phyloP scores from a whole-genome alignment of 2,888 invertebrate species.

The Synergus itoensis region DNA sequence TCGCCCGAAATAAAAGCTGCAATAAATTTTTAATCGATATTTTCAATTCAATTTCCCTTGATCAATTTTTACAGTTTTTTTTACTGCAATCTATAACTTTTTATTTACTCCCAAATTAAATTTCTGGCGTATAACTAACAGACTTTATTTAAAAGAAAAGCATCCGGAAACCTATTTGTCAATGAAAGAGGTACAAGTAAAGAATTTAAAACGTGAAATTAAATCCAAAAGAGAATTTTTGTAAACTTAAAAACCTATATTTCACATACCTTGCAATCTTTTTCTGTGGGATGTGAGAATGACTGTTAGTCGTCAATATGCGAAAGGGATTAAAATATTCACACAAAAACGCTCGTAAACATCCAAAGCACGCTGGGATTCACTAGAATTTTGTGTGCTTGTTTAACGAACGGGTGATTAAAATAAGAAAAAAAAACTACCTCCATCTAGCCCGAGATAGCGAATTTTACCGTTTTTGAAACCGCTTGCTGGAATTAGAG shows the following conservation, averaged over 20 bases:
- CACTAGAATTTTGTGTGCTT: neutral
- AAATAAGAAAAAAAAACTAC: neutral
- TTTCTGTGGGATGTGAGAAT: neutral
- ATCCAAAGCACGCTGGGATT: neutral
- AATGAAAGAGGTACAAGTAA: neutral
- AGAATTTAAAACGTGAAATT: neutral
- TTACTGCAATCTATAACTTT: neutral
- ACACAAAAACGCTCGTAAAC: neutral
- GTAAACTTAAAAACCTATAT: neutral
- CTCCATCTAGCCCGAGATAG: neutral
- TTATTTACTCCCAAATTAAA: neutral
- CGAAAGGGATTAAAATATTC: neutral
- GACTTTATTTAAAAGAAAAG: neutral
- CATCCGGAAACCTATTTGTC: neutral
- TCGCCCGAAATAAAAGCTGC: neutral
- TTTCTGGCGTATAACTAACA: neutral
- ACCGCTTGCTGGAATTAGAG: neutral
- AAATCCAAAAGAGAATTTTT: neutral
- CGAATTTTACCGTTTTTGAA: neutral
- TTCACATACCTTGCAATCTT: neutral
- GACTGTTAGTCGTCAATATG: neutral
- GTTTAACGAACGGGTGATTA: slow-evolving; percentile 8
- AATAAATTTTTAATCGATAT: neutral
- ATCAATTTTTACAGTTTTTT: neutral
- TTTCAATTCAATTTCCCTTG: neutral